A percentile compares a stretch with the other conserved stretches of the same genome.
Evolutionary conservation across 2,888 invertebrate species (phyloP).

Genomic region (Eupithecia vulgata): DNA sequence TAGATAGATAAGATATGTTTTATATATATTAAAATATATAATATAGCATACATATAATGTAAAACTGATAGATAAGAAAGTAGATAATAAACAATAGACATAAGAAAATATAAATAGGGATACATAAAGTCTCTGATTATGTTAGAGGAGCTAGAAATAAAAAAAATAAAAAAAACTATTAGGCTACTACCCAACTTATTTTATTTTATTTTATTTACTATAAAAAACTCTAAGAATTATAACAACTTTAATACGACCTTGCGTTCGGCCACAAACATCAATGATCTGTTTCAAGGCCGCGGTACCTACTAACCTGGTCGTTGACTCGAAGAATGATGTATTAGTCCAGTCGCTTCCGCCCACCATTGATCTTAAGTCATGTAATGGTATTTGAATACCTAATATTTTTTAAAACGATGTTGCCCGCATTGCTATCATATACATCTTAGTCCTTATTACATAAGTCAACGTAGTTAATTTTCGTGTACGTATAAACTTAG

Average conservation of each 20-base stretch:
- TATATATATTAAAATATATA: no score
- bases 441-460: neutral
- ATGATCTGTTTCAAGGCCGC: constrained; percentile 4
- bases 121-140: no score
- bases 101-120: no score
- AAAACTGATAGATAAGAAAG: no score
- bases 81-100: no score
- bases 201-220: no score
- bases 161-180: no score
- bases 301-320: neutral
- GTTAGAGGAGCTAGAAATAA: no score
- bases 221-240: neutral
- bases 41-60: no score
- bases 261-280: neutral
- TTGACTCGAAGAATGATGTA: constrained; percentile 9
- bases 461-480: neutral
- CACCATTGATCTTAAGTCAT: neutral
- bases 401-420: neutral
- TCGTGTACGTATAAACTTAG: neutral
- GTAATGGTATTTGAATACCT: neutral
- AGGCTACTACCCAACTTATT: neutral
- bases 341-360: constrained; percentile 3
- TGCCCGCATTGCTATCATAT: no score
- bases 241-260: neutral
- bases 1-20: no score